A percentile compares a stretch with the other conserved stretches of the same genome.
Evolutionary conservation across 2,113 vertebrate genomes (phyloP).

Genomic region (Clupea harengus): DNA sequence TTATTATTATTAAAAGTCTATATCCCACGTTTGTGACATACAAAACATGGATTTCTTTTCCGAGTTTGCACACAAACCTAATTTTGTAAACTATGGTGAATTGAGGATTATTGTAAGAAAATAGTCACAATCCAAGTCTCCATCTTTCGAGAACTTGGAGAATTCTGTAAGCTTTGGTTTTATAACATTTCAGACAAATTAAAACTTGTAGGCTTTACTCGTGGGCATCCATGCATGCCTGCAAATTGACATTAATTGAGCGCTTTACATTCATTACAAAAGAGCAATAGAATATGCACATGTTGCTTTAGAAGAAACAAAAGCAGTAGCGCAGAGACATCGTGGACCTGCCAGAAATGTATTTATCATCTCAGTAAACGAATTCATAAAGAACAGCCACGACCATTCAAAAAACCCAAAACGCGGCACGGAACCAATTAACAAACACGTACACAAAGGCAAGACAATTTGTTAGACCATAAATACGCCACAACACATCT

Average conservation of each 20-base stretch:
- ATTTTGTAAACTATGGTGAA: neutral
- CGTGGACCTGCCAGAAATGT: neutral
- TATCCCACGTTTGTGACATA: neutral
- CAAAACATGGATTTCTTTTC: neutral
- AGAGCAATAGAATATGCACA: neutral
- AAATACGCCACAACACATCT: neutral
- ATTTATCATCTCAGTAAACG: neutral
- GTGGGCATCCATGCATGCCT: neutral
- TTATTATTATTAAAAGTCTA: neutral
- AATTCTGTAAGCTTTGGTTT: neutral
- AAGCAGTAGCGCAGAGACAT: neutral
- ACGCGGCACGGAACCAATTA: neutral
- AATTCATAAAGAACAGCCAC: neutral
- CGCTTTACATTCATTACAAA: neutral
- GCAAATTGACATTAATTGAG: neutral
- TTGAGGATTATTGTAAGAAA: neutral
- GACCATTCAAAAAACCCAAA: neutral
- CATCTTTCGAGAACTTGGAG: neutral
- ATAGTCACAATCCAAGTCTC: neutral
- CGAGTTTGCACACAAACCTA: neutral
- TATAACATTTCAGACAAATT: conserved; percentile 2
- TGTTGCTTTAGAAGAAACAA: neutral
- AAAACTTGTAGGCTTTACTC: neutral
- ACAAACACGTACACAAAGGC: neutral
- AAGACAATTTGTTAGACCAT: neutral